Evolutionary conservation across 2,113 vertebrate species (phyloP), one percentile per base, ranked within the genome.

Genomic region (Asarcornis scutulata): DNA sequence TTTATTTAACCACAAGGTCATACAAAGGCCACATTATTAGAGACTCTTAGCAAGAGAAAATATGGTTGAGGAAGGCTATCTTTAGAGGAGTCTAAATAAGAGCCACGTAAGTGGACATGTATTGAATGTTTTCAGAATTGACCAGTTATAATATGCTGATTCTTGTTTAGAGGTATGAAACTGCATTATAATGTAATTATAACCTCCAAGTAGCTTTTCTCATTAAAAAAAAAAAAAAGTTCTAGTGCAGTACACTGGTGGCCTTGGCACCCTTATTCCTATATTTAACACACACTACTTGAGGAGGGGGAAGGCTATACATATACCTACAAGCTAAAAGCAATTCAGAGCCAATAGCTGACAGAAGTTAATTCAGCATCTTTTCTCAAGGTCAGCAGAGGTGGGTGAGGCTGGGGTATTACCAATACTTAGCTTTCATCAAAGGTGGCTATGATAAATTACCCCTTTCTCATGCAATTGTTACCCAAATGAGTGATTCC

Each of bases 1-100:
- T 20, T 64, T 83, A 79, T 85, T 79, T 90, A 88, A 90, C 58
- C 42, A 42, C 42, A 76, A 89, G 86, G 88, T 93, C 78, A 83
- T 9, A 22, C 5, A 52, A 71, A 95, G 92, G 88, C 63, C 88
- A 55, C 2, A 1, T n/a, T 29, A 5, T 58, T 40, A 48, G 17
- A 59, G 73, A 50, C 52, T 71, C 50, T n/a, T 50, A 69, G 34
- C 38, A 71, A 38, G 18, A 68, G 58, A 88, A 69, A 75, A 29
- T 16, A 36, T 3, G 22, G 64, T 23, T 75, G 68, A 55, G 32
- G 34, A 62, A 53, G 13, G 48, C 29, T 84, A 10, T 75, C 44
- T 82, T 94, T 50, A 76, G 73, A 85, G 80, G 9, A 6, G 22
- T 79, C 94, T 84, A 93, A 79, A 60, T 42, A 73, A 52, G 77